Evolutionary conservation across 2,797 vertebrate species (phyloP), one percentile per base, ranked within the genome.

Genomic region (Glyptemys insculpta): DNA sequence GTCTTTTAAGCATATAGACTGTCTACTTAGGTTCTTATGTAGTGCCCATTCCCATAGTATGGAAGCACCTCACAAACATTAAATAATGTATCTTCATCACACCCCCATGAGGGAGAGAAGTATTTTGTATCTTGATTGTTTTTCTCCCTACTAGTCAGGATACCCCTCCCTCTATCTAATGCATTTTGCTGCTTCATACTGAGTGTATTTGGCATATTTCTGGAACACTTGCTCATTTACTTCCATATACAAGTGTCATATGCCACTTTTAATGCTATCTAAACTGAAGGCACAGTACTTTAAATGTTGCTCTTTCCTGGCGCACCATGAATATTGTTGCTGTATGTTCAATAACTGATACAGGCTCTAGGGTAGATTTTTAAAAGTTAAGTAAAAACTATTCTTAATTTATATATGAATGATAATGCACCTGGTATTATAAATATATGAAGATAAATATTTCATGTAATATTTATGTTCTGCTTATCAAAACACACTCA

Each of bases 21-120:
- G 12, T 41, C 0, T 52, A 29, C 52, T 81, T 94, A 74, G 65
- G 8, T 1, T 90, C 5, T 49, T 85, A 37, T 16, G 50, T 56
- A 59, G 74, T 44, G 3, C 12, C 8, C 12, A n/a, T 62, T 11
- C 78, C 86, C 52, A 81, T 53, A 72, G 6, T 41, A 41, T 81
- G 1, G 10, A 65, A 29, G 2, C 2, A 68, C 50, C 25, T 93
- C 2, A 1, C 12, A 27, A 25, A n/a, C 7, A 9, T 81, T 0
- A 0, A 34, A 78, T 53, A 14, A 8, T 81, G 56, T 92, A 1
- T 82, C 12, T 5, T 81, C 16, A 21, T 1, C 0, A 21, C 12
- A 19, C 34, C 94, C 90, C 72, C 81, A 88, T 37, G 54, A 65
- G 54, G 2, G 65, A 86, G 12, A 53, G 1, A 18, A 80, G 53